These are phyloP conservation scores for Pterocles orientalis DNA, from an alignment of 2,113 vertebrate species.

Conservation along the genomic window DNA sequence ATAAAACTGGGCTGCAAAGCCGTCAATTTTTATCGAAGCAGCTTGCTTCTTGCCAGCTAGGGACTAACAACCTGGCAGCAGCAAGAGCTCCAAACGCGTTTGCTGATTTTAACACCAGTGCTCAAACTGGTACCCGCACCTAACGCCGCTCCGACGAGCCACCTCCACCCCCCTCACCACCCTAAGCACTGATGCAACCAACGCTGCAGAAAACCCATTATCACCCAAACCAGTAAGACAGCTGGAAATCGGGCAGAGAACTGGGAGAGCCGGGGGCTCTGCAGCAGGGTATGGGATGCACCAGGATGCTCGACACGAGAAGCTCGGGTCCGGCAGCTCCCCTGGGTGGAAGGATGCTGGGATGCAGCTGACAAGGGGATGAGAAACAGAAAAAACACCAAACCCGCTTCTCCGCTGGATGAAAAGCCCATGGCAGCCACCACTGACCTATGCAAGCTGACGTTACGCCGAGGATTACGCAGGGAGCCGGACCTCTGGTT, in stretches of 20 bases:
- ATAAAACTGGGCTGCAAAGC: not conserved
- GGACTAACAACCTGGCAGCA: not conserved
- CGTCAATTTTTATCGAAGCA: not conserved
- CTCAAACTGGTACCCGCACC: not conserved
- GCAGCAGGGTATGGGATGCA: not conserved
- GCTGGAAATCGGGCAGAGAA: not conserved
- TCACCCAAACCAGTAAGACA: not conserved
- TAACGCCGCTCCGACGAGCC: not conserved
- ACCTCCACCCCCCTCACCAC: not conserved
- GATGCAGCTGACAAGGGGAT: not conserved
- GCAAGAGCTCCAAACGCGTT: not conserved
- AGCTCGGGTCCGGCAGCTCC: not conserved
- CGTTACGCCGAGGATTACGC: not conserved
- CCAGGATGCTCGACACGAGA: rapidly evolving
- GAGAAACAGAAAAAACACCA: not conserved
- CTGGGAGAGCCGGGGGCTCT: not conserved
- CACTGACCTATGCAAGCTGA: not conserved
- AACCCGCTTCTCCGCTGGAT: not conserved
- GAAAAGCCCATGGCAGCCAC: not conserved
- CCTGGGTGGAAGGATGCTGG: not conserved
- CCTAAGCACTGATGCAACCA: no score
- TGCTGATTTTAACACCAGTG: not conserved
- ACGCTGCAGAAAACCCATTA: not conserved
- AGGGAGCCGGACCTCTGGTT: not conserved
- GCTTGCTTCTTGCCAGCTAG: not conserved